These are phyloP conservation scores for Anorthoa munda DNA, from an alignment of 2,888 invertebrate species.

Conservation along the genomic window DNA sequence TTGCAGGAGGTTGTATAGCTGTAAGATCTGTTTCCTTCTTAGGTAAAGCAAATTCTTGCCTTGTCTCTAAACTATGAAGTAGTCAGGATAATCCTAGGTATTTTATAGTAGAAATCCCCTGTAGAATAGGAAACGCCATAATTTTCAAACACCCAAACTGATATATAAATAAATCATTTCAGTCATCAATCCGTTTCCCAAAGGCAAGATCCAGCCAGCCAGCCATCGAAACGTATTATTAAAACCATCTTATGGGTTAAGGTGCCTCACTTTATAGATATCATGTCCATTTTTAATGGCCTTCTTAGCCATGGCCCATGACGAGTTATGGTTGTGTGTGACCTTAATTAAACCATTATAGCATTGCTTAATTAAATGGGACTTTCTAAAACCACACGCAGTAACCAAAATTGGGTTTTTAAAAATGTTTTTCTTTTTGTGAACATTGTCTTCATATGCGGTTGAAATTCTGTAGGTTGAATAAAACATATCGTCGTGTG, in stretches of 20 bases:
- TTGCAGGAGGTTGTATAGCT: not conserved
- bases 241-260: constrained; percentile 21
- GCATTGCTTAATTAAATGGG: constrained; percentile 19
- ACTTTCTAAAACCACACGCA: constrained; percentile 22
- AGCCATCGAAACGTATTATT: constrained; percentile 10
- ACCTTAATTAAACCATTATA: constrained; percentile 30
- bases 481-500: not conserved
- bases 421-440: not conserved
- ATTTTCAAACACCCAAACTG: not conserved
- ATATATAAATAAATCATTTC: not conserved
- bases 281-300: constrained; percentile 34
- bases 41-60: not conserved
- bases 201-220: not conserved
- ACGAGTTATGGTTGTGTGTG: constrained; percentile 20
- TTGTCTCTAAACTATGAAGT: not conserved
- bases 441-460: not conserved
- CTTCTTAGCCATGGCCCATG: constrained; percentile 17
- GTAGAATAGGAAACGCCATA: not conserved
- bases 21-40: not conserved
- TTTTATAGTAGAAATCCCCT: too few species aligned
- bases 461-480: not conserved
- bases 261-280: constrained; percentile 9
- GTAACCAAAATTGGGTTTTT: not conserved
- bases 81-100: not conserved
- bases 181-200: not conserved